phyloP scores from a whole-genome alignment of 2,888 invertebrate species.

The Copidosoma aretas region DNA sequence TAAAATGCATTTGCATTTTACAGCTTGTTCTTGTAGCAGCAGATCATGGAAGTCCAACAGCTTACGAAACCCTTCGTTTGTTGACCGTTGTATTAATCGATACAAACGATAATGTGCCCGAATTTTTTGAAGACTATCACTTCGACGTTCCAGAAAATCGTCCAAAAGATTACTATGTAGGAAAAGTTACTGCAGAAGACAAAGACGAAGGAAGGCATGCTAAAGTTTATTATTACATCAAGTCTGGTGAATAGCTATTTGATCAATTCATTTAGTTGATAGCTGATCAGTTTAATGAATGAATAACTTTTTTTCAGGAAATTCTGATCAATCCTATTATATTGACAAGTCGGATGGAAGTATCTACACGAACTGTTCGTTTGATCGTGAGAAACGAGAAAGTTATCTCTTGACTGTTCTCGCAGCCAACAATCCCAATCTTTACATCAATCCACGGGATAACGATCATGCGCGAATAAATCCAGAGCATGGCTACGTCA shows the following conservation, averaged over 20 bases:
- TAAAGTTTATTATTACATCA: constrained; percentile 82
- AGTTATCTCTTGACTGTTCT: constrained; percentile 79
- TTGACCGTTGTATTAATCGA: constrained; percentile 79
- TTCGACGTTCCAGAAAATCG: constrained; percentile 77
- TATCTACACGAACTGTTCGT: constrained; percentile 77
- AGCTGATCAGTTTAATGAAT: background rate
- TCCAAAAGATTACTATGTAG: constrained; percentile 62
- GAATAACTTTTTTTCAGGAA: constrained; percentile 65
- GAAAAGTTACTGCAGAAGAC: constrained; percentile 76
- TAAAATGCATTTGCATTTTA: too few species aligned
- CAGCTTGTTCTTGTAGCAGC: constrained; percentile 81
- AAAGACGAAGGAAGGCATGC: constrained; percentile 82
- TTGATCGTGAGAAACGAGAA: constrained; percentile 81
- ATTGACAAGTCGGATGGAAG: constrained; percentile 82
- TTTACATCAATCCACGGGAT: constrained; percentile 67
- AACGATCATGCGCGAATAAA: constrained; percentile 46
- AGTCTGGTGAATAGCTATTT: constrained; percentile 60
- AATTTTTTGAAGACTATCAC: constrained; percentile 74
- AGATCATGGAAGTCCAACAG: constrained; percentile 82
- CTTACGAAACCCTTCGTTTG: constrained; percentile 79
- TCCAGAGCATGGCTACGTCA: constrained; percentile 73
- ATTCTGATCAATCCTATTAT: constrained; percentile 78
- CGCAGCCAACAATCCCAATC: constrained; percentile 83
- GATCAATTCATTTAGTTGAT: background rate
- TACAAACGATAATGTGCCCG: constrained; percentile 81